Conservation (phyloP, 2,888 invertebrate species). For the Catocala sponsa region DNA sequence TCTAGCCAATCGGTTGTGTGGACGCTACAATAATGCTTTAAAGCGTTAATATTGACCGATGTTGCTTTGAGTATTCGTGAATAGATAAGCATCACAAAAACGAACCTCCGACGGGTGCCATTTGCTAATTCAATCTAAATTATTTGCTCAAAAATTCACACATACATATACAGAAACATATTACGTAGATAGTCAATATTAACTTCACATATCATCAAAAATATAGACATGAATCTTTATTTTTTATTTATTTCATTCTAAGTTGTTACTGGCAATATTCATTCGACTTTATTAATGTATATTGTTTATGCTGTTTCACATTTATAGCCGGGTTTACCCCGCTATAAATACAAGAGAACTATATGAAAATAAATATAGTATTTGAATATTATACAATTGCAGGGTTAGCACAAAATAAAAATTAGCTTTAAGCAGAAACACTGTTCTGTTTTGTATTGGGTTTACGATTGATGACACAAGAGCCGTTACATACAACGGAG, state of each 20-base stretch:
- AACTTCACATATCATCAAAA: background rate
- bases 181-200: background rate
- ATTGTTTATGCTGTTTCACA: background rate
- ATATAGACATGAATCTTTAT: no score
- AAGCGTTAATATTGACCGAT: background rate
- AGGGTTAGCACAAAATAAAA: no score
- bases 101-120: constrained; percentile 2
- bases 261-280: no score
- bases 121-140: constrained; percentile 11
- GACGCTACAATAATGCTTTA: no score
- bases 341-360: background rate
- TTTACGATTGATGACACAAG: constrained; percentile 5
- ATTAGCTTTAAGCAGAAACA: no score
- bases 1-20: no score
- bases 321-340: constrained; percentile 2
- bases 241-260: no score
- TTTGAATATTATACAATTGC: no score
- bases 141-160: constrained; percentile 14
- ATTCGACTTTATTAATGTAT: background rate
- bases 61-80: background rate
- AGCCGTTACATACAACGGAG: constrained; percentile 7
- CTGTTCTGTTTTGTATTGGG: background rate
- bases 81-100: background rate
- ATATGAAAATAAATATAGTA: background rate
- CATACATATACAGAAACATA: constrained; percentile 3